A percentile compares a stretch with the other conserved stretches of the same genome.
Conservation (phyloP, 2,888 invertebrate species). For the Pseudoips prasinana region DNA sequence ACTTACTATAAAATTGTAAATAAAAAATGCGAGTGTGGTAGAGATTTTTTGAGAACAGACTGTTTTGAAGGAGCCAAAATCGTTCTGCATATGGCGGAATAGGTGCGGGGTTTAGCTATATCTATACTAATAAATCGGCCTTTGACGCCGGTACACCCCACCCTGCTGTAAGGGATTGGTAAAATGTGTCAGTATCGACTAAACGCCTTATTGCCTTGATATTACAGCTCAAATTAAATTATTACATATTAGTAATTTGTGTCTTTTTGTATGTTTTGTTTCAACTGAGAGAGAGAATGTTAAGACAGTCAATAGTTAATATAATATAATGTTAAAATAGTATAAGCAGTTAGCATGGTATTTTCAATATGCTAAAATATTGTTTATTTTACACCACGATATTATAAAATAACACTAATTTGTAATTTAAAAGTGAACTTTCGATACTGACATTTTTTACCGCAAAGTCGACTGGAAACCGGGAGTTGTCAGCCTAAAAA, state of each 20-base stretch:
- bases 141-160: slow-evolving; percentile 33
- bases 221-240: no score
- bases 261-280: no score
- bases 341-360: no score
- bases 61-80: slow-evolving; percentile 29
- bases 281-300: no score
- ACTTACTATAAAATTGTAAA: slow-evolving; percentile 18
- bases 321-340: no score
- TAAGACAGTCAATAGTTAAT: no score
- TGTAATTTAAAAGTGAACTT: no score
- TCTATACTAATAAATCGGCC: slow-evolving; percentile 35
- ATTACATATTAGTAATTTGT: no score
- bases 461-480: slow-evolving; percentile 20
- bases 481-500: slow-evolving; percentile 23
- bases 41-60: slow-evolving; percentile 9
- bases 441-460: slow-evolving; percentile 3
- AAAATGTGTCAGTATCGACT: slow-evolving; percentile 17
- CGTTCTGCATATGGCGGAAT: slow-evolving; percentile 27
- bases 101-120: slow-evolving; percentile 42
- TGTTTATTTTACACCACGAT: no score
- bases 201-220: no score
- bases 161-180: slow-evolving; percentile 23
- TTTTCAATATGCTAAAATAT: no score
- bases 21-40: slow-evolving; percentile 13
- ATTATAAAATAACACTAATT: no score